Evolutionary conservation across 2,113 vertebrate genomes (phyloP).

Genomic region (Takifugu bimaculatus): DNA sequence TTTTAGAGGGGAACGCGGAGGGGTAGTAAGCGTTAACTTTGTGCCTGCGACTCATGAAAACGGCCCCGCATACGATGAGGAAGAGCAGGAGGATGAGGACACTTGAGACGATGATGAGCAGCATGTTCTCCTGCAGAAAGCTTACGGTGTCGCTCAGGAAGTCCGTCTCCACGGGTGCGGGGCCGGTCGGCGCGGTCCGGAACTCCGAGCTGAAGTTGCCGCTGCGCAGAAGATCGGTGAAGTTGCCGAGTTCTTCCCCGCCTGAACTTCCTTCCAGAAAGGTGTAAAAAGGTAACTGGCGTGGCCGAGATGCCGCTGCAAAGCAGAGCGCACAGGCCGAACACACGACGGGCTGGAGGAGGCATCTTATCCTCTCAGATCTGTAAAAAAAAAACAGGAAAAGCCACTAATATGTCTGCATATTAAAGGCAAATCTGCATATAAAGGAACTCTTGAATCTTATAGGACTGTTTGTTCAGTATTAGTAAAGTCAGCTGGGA

Average conservation of each 20-base stretch:
- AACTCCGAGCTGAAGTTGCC: conserved; percentile 36
- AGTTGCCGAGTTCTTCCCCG: conserved; percentile 49
- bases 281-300: conserved; percentile 35
- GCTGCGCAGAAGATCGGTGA: conserved; percentile 17
- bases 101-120: conserved; percentile 80
- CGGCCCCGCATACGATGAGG: conserved; percentile 78
- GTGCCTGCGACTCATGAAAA: conserved; percentile 79
- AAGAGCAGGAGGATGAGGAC: conserved; percentile 77
- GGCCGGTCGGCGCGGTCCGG: conserved; percentile 57
- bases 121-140: conserved; percentile 83
- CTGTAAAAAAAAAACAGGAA: conserved; percentile 30
- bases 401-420: not conserved
- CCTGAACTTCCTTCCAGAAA: conserved; percentile 68
- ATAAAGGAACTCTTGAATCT: no score
- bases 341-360: conserved; percentile 33
- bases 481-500: no score
- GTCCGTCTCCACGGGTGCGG: conserved; percentile 44
- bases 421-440: no score
- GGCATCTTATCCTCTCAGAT: conserved; percentile 47
- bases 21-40: conserved; percentile 90
- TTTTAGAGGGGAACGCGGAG: conserved; percentile 85
- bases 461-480: no score
- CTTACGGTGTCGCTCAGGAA: conserved; percentile 67
- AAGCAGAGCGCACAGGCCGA: conserved; percentile 40
- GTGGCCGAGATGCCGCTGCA: conserved; percentile 28